Evolutionary conservation across 2,113 vertebrate genomes (phyloP).

Genomic region (Eidolon helvum): DNA sequence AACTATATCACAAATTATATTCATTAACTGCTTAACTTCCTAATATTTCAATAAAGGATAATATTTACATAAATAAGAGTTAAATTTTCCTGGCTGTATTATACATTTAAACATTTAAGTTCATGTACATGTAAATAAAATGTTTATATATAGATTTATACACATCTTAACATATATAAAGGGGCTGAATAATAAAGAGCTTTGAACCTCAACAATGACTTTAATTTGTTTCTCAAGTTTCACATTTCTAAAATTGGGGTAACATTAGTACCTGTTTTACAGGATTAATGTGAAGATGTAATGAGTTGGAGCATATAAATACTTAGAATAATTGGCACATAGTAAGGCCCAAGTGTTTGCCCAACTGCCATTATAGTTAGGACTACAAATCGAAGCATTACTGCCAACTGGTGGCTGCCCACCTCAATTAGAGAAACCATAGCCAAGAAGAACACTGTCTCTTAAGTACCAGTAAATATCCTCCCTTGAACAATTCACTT

Average conservation of each 20-base stretch:
- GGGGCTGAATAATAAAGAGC: background rate
- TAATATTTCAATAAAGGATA: background rate
- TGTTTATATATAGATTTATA: background rate
- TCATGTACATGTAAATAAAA: background rate
- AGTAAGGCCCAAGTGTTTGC: background rate
- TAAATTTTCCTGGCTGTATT: background rate
- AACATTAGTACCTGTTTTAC: background rate
- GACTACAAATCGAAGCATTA: background rate
- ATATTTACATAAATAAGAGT: background rate
- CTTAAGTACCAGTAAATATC: background rate
- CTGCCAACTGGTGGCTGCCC: constrained; percentile 14
- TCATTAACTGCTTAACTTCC: background rate
- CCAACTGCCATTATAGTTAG: background rate
- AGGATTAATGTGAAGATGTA: background rate
- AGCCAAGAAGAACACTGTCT: background rate
- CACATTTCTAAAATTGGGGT: background rate
- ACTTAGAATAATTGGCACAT: background rate
- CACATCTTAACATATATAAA: background rate
- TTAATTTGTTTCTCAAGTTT: background rate
- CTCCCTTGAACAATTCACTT: background rate
- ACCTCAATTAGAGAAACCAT: background rate
- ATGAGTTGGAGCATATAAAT: background rate
- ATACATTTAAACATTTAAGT: background rate
- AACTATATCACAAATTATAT: background rate
- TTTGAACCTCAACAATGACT: background rate